Conservation (phyloP, 2,888 invertebrate genomes). For the Rhynchonema sp. region DNA sequence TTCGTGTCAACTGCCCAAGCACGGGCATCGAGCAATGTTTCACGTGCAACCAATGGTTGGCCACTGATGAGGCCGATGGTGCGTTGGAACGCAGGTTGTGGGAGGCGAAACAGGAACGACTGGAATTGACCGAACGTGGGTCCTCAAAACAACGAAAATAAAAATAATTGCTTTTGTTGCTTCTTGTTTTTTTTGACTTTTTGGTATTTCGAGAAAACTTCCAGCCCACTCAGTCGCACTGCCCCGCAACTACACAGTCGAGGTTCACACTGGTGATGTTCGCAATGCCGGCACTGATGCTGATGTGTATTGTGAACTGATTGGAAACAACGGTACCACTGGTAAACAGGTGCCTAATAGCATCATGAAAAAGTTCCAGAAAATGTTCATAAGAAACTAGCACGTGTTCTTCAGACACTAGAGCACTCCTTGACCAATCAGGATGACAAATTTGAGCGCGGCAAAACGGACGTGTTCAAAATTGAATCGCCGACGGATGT, state of each 20-base stretch:
- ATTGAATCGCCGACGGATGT: conserved; percentile 25
- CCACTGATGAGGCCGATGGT: conserved; percentile 3
- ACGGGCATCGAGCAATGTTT: conserved; percentile 3
- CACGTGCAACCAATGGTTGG: conserved; percentile 1
- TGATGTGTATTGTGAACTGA: neutral
- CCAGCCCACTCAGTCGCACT: too few species aligned
- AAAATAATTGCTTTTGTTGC: too few species aligned
- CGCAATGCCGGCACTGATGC: neutral
- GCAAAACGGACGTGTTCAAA: conserved; percentile 27
- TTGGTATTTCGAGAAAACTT: neutral
- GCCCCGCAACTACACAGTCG: neutral
- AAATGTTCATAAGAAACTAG: too few species aligned
- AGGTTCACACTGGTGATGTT: neutral
- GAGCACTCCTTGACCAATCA: too few species aligned
- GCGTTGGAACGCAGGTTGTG: neutral
- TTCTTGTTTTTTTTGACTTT: neutral
- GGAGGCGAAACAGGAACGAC: too few species aligned
- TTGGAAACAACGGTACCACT: neutral
- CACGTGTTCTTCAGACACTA: too few species aligned
- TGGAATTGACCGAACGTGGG: too few species aligned
- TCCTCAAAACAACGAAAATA: too few species aligned
- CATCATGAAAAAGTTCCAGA: too few species aligned
- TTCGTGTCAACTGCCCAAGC: conserved; percentile 13
- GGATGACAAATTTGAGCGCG: conserved; percentile 23
- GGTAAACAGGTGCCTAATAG: too few species aligned